These are phyloP conservation scores for Actenoides lindsayi DNA, from an alignment of 2,113 vertebrate species.

Conservation along the genomic window DNA sequence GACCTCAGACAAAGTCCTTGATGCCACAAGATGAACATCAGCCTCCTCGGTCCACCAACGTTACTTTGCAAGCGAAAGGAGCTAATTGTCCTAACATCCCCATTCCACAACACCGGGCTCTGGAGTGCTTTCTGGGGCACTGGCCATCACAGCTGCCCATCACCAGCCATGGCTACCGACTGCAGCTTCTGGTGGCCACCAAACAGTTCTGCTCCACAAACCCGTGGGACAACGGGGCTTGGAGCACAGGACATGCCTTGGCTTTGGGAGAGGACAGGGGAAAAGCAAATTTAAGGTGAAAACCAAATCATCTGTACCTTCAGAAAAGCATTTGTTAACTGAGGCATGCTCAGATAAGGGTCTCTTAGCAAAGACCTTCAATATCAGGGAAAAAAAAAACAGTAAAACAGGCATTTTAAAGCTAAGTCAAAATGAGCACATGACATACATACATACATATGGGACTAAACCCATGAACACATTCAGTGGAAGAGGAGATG, in stretches of 20 bases:
- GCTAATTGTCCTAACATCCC: neutral
- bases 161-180: neutral
- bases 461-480: neutral
- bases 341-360: neutral
- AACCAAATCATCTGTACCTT: neutral
- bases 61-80: neutral
- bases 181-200: neutral
- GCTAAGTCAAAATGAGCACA: neutral
- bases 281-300: neutral
- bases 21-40: neutral
- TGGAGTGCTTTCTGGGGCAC: neutral
- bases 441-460: fast-evolving
- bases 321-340: neutral
- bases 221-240: fast-evolving
- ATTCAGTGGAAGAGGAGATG: neutral
- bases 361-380: neutral
- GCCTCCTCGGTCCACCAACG: neutral
- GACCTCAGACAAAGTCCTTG: neutral
- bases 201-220: neutral
- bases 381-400: neutral
- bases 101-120: fast-evolving
- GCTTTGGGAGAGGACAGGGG: neutral
- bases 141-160: neutral
- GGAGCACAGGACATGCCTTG: neutral
- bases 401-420: neutral